Evolutionary conservation across 2,888 invertebrate species (phyloP).

Genomic region (Epirrhoe alternata): DNA sequence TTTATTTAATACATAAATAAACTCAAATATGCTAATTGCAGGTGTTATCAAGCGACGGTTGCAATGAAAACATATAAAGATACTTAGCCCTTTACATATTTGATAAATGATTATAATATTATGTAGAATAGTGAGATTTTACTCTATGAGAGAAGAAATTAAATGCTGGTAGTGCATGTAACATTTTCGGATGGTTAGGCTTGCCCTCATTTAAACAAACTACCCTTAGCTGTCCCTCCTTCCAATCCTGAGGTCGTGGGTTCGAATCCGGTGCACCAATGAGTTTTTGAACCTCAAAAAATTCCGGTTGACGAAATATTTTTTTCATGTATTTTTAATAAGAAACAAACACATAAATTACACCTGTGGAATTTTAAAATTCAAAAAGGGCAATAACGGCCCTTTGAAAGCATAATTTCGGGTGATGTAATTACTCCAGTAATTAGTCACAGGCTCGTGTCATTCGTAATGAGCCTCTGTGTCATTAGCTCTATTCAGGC

Average conservation of each 20-base stretch:
- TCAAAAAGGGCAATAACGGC: slow-evolving; percentile 11
- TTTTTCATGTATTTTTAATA: not conserved
- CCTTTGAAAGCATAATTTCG: slow-evolving; percentile 26
- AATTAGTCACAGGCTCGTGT: slow-evolving; percentile 35
- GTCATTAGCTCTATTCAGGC: slow-evolving; percentile 48
- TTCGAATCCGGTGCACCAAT: not conserved
- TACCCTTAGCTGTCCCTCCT: too few relatives aligned
- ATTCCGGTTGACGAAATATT: too few relatives aligned
- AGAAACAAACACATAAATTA: not conserved
- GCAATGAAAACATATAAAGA: slow-evolving; percentile 35
- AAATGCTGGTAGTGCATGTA: too few relatives aligned
- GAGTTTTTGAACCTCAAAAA: too few relatives aligned
- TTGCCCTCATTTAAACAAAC: too few relatives aligned
- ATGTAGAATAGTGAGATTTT: too few relatives aligned
- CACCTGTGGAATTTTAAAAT: not conserved
- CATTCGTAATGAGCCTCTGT: slow-evolving; percentile 44
- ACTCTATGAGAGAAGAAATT: too few relatives aligned
- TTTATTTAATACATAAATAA: slow-evolving; percentile 41
- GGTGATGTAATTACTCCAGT: slow-evolving; percentile 35
- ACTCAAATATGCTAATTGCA: slow-evolving; percentile 40
- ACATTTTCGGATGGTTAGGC: too few relatives aligned
- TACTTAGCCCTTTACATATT: slow-evolving; percentile 16
- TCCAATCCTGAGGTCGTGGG: too few relatives aligned
- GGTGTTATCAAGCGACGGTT: slow-evolving; percentile 30
- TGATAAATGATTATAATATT: too few relatives aligned